Conservation (phyloP, 2,113 vertebrate species). For the Ochotona curzoniae region DNA sequence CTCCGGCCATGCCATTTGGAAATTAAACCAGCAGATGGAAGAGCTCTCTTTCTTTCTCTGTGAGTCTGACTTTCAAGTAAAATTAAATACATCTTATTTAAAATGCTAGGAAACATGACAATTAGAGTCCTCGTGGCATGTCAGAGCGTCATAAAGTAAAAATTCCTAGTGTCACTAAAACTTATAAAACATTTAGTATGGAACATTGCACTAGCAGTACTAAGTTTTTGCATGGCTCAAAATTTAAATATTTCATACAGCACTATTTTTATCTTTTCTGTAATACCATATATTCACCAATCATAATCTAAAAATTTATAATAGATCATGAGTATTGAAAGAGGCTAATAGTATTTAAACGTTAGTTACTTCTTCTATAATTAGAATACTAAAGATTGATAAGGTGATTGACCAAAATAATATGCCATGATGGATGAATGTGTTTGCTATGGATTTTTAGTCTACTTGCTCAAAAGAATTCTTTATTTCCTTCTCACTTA, state of each 20-base stretch:
- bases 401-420: not conserved
- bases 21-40: too few relatives aligned
- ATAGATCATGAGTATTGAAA: not conserved
- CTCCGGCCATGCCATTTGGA: too few relatives aligned
- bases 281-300: not conserved
- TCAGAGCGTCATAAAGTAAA: not conserved
- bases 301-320: not conserved
- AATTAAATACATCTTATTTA: not conserved
- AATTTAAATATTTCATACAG: not conserved
- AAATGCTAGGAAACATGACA: slow-evolving; percentile 20
- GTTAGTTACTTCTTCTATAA: not conserved
- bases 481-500: not conserved
- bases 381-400: not conserved
- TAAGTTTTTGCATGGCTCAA: not conserved
- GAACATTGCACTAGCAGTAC: not conserved
- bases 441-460: not conserved
- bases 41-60: too few relatives aligned
- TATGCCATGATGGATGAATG: not conserved
- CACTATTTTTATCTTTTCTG: not conserved
- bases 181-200: slow-evolving; percentile 4
- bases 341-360: not conserved
- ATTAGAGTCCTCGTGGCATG: not conserved
- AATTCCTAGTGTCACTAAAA: slow-evolving; percentile 36
- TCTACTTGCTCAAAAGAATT: not conserved
- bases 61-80: too few relatives aligned